phyloP scores from a whole-genome alignment of 2,797 vertebrate genomes.

The Tragelaphus oryx region DNA sequence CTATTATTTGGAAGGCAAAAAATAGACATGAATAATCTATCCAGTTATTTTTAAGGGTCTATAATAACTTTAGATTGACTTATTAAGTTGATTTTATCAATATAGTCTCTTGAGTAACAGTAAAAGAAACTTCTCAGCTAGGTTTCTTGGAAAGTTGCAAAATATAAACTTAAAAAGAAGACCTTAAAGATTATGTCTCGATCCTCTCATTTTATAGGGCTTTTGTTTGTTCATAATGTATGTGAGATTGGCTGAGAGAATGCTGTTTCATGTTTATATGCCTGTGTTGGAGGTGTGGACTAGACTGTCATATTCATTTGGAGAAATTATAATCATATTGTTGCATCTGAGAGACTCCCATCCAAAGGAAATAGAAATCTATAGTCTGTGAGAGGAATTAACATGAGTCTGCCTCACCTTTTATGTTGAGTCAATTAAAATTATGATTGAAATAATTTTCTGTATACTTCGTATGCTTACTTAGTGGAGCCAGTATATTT shows the following conservation, averaged over 20 bases:
- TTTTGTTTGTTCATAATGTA: not conserved
- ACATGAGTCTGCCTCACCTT: not conserved
- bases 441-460: conserved; percentile 34
- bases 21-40: not conserved
- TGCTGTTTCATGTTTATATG: not conserved
- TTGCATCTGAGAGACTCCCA: not conserved
- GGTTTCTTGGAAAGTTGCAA: not conserved
- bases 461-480: not conserved
- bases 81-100: conserved; percentile 9
- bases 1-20: not conserved
- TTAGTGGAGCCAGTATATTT: not conserved
- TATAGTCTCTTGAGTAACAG: not conserved
- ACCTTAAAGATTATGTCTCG: not conserved
- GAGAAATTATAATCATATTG: not conserved
- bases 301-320: not conserved
- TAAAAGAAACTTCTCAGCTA: not conserved
- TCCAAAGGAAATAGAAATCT: conserved; percentile 16
- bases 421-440: not conserved
- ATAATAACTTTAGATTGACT: not conserved
- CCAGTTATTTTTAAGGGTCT: not conserved
- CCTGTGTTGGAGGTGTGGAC: not conserved
- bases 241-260: not conserved
- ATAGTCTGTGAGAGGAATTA: not conserved
- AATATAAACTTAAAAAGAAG: conserved; percentile 14
- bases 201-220: not conserved